Conservation (phyloP, 2,888 invertebrate species). For the Sycophila texana region DNA sequence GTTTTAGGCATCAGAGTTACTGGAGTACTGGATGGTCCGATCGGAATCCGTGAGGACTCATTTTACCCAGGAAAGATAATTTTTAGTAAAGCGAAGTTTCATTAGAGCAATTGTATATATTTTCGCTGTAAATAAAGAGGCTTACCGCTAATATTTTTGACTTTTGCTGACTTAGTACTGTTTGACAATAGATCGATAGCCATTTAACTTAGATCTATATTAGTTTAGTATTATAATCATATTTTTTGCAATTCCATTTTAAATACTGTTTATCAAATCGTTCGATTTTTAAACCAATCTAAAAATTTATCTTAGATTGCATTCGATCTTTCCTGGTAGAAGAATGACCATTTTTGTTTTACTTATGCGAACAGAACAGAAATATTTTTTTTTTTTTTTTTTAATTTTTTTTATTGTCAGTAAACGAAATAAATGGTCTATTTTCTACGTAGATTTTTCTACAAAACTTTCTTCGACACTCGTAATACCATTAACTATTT, state of each 20-base stretch:
- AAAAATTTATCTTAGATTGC: too few relatives aligned
- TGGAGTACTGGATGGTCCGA: conserved; percentile 53
- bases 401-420: too few relatives aligned
- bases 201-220: conserved; percentile 2
- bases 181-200: neutral
- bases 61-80: conserved; percentile 44
- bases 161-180: neutral
- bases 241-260: too few relatives aligned
- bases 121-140: conserved; percentile 25
- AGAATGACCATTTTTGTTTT: too few relatives aligned
- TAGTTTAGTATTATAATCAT: neutral
- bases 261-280: too few relatives aligned
- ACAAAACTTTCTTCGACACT: too few relatives aligned
- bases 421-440: too few relatives aligned
- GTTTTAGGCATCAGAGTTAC: conserved; percentile 51
- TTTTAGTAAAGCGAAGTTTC: conserved; percentile 23
- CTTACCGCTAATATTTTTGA: conserved; percentile 10
- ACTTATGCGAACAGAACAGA: too few relatives aligned
- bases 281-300: too few relatives aligned
- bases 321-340: too few relatives aligned
- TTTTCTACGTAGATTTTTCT: too few relatives aligned
- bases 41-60: conserved; percentile 49
- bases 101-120: conserved; percentile 8
- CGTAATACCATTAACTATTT: neutral
- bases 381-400: too few relatives aligned